Base-by-base conservation (phyloP, 2,888 invertebrate genomes). In the Atethmia centrago region DNA sequence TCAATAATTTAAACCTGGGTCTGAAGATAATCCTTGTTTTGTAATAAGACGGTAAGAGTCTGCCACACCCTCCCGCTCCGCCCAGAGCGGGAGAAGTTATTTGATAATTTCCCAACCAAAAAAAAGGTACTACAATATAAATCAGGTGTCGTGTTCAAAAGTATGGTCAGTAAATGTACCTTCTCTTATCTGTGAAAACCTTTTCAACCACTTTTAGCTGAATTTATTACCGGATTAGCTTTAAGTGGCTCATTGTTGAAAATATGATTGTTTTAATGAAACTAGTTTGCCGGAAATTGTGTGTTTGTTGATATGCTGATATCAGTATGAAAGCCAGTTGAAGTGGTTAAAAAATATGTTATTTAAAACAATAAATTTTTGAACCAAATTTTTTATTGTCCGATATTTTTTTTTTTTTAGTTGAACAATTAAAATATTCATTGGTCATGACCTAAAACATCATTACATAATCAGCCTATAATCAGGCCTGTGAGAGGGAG, bases 181-280 rank as follows among this genome's bases (percentile, higher is more conserved):
- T 63, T 42, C 21, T 21, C 59, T 69, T 83, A 83, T 83, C 84
- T 51, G 59, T 25, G 25, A 14, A 55, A 71, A 76, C 80, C 83
- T 83, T 82, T 83, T 73, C 72, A 67, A 77, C 67, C 72, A 83
- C 72, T 80, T 83, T 68, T n/a, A 31, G 64, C 36, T 49, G 14
- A 80, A 80, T 83, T 83, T 83, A 84, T 74, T 28, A 58, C 73
- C 31, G 66, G 73, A 63, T 71, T 70, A 76, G 25, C n/a, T 64
- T 31, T 65, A 80, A 71, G 59, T 49, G 64, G 61, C n/a, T 73
- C 56, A 68, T 42, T 61, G 67, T 47, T 47, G 51, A 28, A 74
- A 70, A 64, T 71, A 77, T 70, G 21, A 72, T 56, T 55, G 64
- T 69, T 68, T 65, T 68, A 68, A 61, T 68, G 21, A 42, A 64